Evolutionary conservation across 2,888 invertebrate species (phyloP).

Genomic region (Andrena praecox): DNA sequence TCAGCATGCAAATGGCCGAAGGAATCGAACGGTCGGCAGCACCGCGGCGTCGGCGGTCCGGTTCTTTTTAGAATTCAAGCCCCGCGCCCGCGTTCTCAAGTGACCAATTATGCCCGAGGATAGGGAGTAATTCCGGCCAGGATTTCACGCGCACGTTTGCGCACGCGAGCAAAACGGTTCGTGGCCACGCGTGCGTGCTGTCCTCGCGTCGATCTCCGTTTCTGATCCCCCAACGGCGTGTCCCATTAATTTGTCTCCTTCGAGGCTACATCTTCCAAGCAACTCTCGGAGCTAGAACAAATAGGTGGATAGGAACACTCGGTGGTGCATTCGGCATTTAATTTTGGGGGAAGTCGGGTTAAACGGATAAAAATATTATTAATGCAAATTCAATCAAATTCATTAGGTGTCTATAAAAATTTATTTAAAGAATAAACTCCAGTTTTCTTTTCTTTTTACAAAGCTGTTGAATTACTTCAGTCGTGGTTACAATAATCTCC

Average conservation of each 20-base stretch:
- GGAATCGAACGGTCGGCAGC: slow-evolving; percentile 26
- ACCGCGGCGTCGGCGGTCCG: not conserved
- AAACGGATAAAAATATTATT: too few species aligned
- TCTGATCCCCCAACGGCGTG: not conserved
- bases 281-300: not conserved
- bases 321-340: too few species aligned
- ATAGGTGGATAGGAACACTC: too few species aligned
- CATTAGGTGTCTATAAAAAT: too few species aligned
- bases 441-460: too few species aligned
- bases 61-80: slow-evolving; percentile 60
- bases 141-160: slow-evolving; percentile 46
- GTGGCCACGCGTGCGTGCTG: not conserved
- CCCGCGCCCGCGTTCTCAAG: slow-evolving; percentile 11
- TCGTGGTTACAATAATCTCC: too few species aligned
- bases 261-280: not conserved
- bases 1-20: slow-evolving; percentile 32
- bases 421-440: too few species aligned
- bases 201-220: slow-evolving; percentile 2
- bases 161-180: slow-evolving; percentile 4
- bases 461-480: too few species aligned
- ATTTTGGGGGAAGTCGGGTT: too few species aligned
- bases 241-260: slow-evolving; percentile 12
- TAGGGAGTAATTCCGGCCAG: slow-evolving; percentile 50
- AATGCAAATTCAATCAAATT: too few species aligned
- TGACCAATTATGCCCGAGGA: slow-evolving; percentile 54